These are phyloP conservation scores for Pherbina coryleti DNA, from an alignment of 2,888 invertebrate genomes.

Conservation along the genomic window DNA sequence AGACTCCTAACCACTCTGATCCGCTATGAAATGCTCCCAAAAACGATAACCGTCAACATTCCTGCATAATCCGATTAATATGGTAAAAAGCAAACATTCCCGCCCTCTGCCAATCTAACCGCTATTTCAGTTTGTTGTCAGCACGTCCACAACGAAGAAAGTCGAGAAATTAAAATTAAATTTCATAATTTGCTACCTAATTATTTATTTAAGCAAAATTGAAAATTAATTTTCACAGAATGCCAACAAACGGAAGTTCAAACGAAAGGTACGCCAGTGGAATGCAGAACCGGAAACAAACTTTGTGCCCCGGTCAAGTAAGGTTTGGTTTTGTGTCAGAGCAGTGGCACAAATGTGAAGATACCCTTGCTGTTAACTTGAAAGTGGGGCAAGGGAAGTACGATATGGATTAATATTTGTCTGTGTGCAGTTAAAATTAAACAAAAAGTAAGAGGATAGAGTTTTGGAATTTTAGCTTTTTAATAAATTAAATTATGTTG, in stretches of 20 bases:
- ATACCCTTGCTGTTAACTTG: constrained; percentile 6
- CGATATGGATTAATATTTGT: constrained; percentile 14
- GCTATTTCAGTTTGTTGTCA: not conserved
- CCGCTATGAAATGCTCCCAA: too few species aligned
- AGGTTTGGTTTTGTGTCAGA: constrained; percentile 29
- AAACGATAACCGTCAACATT: not conserved
- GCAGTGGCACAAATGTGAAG: constrained; percentile 6
- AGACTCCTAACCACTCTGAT: too few species aligned
- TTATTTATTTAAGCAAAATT: constrained; percentile 69
- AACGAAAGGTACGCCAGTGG: constrained; percentile 24
- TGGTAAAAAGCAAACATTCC: constrained; percentile 2
- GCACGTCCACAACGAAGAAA: not conserved
- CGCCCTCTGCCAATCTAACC: not conserved
- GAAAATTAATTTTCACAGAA: constrained; percentile 69
- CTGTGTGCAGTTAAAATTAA: constrained; percentile 24
- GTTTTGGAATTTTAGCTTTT: constrained; percentile 12
- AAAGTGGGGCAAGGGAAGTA: not conserved
- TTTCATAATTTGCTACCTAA: constrained; percentile 69
- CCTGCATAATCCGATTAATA: constrained; percentile 29
- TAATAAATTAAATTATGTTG: constrained; percentile 37
- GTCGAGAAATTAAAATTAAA: constrained; percentile 65
- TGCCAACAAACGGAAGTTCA: constrained; percentile 47
- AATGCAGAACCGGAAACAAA: constrained; percentile 34
- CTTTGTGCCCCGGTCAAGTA: constrained; percentile 49
- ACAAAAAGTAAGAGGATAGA: constrained; percentile 1